Conservation (phyloP, 2,797 vertebrate species). For the Pseudochromis fuscus region DNA sequence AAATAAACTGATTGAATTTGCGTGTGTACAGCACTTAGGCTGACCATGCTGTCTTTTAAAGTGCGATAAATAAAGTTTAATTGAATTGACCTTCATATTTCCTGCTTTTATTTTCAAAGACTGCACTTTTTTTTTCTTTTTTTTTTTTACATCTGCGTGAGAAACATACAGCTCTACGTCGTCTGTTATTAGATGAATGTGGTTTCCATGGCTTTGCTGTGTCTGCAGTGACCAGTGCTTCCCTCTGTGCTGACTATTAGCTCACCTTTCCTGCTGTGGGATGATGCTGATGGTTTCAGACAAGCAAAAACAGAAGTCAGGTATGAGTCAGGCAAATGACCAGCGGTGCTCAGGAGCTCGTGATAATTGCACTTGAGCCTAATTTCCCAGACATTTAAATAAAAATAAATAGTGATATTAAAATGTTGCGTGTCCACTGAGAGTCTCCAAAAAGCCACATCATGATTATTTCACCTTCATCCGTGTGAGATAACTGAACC, state of each 20-base stretch:
- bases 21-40: too few relatives aligned
- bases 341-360: neutral
- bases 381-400: conserved; percentile 5
- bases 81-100: too few relatives aligned
- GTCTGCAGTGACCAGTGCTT: neutral
- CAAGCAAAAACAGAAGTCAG: neutral
- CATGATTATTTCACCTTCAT: conserved; percentile 35
- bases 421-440: neutral
- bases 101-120: too few relatives aligned
- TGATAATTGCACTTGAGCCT: neutral
- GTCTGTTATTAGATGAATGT: too few relatives aligned
- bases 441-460: conserved; percentile 10
- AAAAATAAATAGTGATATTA: neutral
- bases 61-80: too few relatives aligned
- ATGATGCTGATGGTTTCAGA: neutral
- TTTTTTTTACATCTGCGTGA: too few relatives aligned
- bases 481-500: conserved; percentile 2
- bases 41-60: too few relatives aligned
- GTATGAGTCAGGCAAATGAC: neutral
- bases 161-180: too few relatives aligned
- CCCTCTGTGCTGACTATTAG: neutral
- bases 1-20: too few relatives aligned
- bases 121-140: too few relatives aligned
- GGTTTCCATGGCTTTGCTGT: too few relatives aligned
- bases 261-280: neutral